Base-by-base conservation (phyloP, 92 coral and sea anemone species). In the Plumapathes pennacea region DNA sequence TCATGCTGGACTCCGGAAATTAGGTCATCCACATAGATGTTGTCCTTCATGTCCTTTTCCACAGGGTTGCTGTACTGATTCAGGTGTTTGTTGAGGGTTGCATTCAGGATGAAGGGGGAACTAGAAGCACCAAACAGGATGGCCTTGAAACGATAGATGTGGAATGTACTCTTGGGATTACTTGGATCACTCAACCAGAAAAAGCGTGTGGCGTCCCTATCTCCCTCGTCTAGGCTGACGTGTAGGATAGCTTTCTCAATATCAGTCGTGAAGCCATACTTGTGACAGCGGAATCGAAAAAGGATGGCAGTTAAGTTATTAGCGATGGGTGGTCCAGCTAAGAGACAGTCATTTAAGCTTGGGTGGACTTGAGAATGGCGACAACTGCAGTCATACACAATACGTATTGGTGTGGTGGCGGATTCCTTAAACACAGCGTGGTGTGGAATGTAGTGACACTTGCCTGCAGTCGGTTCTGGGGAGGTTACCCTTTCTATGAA, bases 301-400 rank as follows among this genome's bases (percentile, higher is more conserved):
- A 74, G 49, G 24, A 65, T 74, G 11, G 71, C 36, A 11, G 38
- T 25, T 60, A 66, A 36, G 50, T 74, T 64, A 37, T 22, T 44
- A 11, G 29, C 51, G 53, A 59, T 14, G 26, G 77, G 67, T 24
- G 82, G 77, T 25, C 72, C 82, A 25, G 51, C 69, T 24, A 43
- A 7, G 12, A 74, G 77, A 18, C 76, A 81, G 23, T 74, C 82
- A 26, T 80, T 73, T 24, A 78, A 28, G 33, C 65, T 51, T 23
- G 76, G 57, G 23, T 26, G 24, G 34, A 52, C 40, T 8, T 45
- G 19, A 0, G 44, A 25, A 8, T 56, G 69, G 44, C 42, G 54
- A 39, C 71, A 63, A 50, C 88, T 65, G 54, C 88, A 81, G 36
- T 74, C 82, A 23, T 41, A 74, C 22, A 81, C 72, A 20, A 74